Percentiles rank a stretch among this genome's conserved stretches.
Evolutionary conservation across 1,140 invertebrate genomes (phyloP).

Genomic region (Drosophila teissieri): DNA sequence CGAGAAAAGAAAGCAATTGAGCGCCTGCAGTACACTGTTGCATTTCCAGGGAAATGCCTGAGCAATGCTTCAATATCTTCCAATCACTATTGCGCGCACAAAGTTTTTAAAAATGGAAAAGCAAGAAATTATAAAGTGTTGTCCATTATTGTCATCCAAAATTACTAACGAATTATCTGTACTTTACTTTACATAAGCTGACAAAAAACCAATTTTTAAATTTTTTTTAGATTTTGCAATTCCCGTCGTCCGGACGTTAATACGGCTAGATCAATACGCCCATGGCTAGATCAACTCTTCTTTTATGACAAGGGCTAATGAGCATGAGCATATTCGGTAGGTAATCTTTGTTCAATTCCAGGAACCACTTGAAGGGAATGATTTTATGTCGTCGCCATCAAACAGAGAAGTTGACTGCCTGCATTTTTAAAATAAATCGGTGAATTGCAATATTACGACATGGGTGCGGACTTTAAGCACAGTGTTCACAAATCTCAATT

Average conservation of each 20-base stretch:
- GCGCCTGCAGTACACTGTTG: slow-evolving; percentile 77
- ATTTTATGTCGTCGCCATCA: too few species aligned
- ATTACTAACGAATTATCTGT: too few species aligned
- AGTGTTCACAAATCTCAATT: slow-evolving; percentile 38
- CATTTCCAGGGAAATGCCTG: slow-evolving; percentile 69
- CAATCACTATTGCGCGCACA: slow-evolving; percentile 18
- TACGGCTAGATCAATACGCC: too few species aligned
- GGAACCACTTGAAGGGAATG: too few species aligned
- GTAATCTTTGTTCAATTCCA: neutral
- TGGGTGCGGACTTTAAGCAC: neutral
- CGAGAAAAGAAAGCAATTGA: slow-evolving; percentile 67
- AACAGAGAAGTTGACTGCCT: neutral
- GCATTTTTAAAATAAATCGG: slow-evolving; percentile 20
- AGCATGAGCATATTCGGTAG: too few species aligned
- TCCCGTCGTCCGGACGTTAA: too few species aligned
- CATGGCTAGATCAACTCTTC: too few species aligned
- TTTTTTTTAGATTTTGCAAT: too few species aligned
- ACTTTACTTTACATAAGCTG: too few species aligned
- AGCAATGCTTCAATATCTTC: slow-evolving; percentile 57
- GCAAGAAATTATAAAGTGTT: neutral
- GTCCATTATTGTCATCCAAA: too few species aligned
- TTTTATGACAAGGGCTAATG: too few species aligned
- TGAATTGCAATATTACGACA: neutral
- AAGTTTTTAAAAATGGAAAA: slow-evolving; percentile 38
- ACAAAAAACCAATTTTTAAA: too few species aligned